phyloP scores from a whole-genome alignment of 2,888 invertebrate species.

The Hydropsyche betteni region DNA sequence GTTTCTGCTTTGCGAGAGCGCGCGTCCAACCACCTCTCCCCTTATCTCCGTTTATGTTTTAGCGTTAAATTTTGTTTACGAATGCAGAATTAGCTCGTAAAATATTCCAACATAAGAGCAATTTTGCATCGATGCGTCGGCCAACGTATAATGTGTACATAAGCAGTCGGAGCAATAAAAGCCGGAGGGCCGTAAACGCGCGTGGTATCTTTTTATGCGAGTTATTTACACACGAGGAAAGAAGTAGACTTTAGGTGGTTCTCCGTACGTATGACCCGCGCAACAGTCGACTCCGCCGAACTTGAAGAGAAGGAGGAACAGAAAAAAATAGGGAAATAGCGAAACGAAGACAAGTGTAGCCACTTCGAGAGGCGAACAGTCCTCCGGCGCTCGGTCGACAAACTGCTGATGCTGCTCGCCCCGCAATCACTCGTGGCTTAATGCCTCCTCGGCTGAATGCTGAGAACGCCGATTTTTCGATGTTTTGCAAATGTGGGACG shows the following conservation, averaged over 20 bases:
- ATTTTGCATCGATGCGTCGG: constrained; percentile 36
- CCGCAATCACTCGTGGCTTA: constrained; percentile 39
- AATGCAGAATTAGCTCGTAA: constrained; percentile 48
- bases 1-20: too few relatives aligned
- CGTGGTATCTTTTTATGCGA: constrained; percentile 46
- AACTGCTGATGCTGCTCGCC: constrained; percentile 38
- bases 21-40: too few relatives aligned
- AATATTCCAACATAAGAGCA: constrained; percentile 40
- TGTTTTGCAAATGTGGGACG: constrained; percentile 39
- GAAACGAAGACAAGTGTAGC: constrained; percentile 20
- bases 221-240: constrained; percentile 42
- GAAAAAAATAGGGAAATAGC: constrained; percentile 16
- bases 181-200: constrained; percentile 45
- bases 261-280: neutral
- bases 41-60: too few relatives aligned
- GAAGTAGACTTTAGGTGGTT: constrained; percentile 19
- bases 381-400: constrained; percentile 32
- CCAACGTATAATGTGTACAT: constrained; percentile 23
- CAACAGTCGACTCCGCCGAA: constrained; percentile 10
- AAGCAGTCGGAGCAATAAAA: constrained; percentile 44
- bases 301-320: neutral
- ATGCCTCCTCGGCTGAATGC: constrained; percentile 20
- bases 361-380: constrained; percentile 23
- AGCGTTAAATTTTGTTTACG: constrained; percentile 28
- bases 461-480: constrained; percentile 30